Evolutionary conservation across 2,797 vertebrate genomes (phyloP).

Genomic region (Harpagifer antarcticus): DNA sequence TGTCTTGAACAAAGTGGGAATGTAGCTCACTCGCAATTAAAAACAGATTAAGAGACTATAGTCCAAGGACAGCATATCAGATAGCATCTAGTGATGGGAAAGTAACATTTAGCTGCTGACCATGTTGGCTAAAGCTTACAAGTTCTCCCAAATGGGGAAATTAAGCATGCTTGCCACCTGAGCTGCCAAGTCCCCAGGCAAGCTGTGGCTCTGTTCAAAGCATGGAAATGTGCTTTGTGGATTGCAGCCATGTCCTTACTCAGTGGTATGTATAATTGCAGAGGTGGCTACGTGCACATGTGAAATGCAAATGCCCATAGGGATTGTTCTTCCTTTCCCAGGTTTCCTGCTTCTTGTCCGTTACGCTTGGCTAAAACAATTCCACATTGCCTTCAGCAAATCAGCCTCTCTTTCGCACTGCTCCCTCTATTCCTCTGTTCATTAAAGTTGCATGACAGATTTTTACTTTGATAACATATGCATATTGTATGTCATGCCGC

Average conservation of each 20-base stretch:
- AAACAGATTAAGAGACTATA: slow-evolving; percentile 54
- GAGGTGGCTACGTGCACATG: slow-evolving; percentile 69
- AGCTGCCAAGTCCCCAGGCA: slow-evolving; percentile 68
- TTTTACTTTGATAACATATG: slow-evolving; percentile 85
- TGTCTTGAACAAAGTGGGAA: slow-evolving; percentile 35
- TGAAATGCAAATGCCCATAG: slow-evolving; percentile 77
- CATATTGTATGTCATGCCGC: slow-evolving; percentile 80
- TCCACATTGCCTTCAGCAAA: slow-evolving; percentile 81
- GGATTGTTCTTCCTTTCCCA: slow-evolving; percentile 74
- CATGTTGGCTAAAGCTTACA: slow-evolving; percentile 58
- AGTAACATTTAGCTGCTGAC: slow-evolving; percentile 58
- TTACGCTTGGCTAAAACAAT: slow-evolving; percentile 82
- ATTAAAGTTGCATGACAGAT: slow-evolving; percentile 86
- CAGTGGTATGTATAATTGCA: slow-evolving; percentile 78
- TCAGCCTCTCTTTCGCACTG: slow-evolving; percentile 69
- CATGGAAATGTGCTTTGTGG: slow-evolving; percentile 74
- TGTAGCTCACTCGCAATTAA: slow-evolving; percentile 54
- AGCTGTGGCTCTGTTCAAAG: slow-evolving; percentile 72
- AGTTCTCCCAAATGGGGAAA: slow-evolving; percentile 69
- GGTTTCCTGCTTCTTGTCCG: slow-evolving; percentile 75
- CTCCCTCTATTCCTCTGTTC: slow-evolving; percentile 69
- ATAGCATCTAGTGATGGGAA: slow-evolving; percentile 58
- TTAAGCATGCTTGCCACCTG: slow-evolving; percentile 73
- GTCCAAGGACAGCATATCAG: slow-evolving; percentile 60
- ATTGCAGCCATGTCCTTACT: slow-evolving; percentile 73